Conservation (phyloP, 2,888 invertebrate species). For the Drosophila putrida region DNA sequence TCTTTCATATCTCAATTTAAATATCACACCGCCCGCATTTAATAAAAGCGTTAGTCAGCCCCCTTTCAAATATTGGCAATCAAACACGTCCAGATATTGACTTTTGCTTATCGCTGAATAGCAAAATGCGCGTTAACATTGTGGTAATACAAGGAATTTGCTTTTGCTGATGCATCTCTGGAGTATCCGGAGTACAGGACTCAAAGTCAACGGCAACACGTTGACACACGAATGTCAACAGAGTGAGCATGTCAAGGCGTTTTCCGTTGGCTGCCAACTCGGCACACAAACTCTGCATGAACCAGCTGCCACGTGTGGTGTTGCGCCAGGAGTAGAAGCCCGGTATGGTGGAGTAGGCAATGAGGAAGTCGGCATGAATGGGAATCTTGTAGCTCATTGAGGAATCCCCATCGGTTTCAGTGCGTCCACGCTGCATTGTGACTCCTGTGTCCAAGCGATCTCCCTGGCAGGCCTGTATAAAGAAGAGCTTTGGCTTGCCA, state of each 20-base stretch:
- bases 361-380: conserved; percentile 95
- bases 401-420: conserved; percentile 90
- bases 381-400: conserved; percentile 93
- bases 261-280: conserved; percentile 91
- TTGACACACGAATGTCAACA: conserved; percentile 94
- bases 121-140: conserved; percentile 93
- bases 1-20: conserved; percentile 15
- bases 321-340: conserved; percentile 98
- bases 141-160: conserved; percentile 97
- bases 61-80: conserved; percentile 6
- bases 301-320: conserved; percentile 97
- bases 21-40: conserved; percentile 44
- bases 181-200: conserved; percentile 93
- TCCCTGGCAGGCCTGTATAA: conserved; percentile 96
- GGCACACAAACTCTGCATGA: conserved; percentile 95
- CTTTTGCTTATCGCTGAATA: conserved; percentile 87
- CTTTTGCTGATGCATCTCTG: conserved; percentile 94
- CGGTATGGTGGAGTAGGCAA: conserved; percentile 97
- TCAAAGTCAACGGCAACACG: conserved; percentile 96
- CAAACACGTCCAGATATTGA: conserved; percentile 60
- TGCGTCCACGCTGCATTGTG: conserved; percentile 86
- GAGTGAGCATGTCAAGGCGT: conserved; percentile 92
- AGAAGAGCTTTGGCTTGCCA: conserved; percentile 92
- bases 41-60: conserved; percentile 34
- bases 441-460: conserved; percentile 93